A percentile compares a stretch with the other conserved stretches of the same genome.
Conservation (phyloP, 2,888 invertebrate species). For the Metacarcinus magister region DNA sequence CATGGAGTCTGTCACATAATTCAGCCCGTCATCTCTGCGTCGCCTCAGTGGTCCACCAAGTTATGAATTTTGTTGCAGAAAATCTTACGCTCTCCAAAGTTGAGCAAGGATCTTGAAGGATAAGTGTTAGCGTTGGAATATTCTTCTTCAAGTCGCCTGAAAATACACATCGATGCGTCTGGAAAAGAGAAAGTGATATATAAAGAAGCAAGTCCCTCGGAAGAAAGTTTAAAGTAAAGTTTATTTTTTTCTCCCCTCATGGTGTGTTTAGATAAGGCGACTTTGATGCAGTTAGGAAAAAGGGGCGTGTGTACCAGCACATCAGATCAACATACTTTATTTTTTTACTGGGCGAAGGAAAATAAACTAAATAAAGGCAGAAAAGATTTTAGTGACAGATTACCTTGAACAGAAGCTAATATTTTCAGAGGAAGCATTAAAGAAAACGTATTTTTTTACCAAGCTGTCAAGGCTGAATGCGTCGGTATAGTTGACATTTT, state of each 20-base stretch:
- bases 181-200: neutral
- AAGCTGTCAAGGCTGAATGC: neutral
- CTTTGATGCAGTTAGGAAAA: neutral
- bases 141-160: neutral
- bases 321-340: too few relatives aligned
- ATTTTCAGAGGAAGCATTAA: neutral
- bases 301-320: too few relatives aligned
- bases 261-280: neutral
- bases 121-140: constrained; percentile 2
- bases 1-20: neutral
- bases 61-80: neutral
- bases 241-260: neutral
- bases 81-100: neutral
- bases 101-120: neutral
- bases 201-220: neutral
- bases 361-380: too few relatives aligned
- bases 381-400: too few relatives aligned
- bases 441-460: neutral
- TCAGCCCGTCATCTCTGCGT: neutral
- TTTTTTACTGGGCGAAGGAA: too few relatives aligned
- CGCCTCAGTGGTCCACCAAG: neutral
- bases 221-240: neutral
- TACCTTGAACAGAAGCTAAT: neutral
- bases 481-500: too few relatives aligned
- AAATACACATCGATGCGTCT: neutral